Percentiles rank a stretch among this genome's conserved stretches.
phyloP scores from a whole-genome alignment of 2,888 invertebrate genomes.

The Aleiodes testaceus region DNA sequence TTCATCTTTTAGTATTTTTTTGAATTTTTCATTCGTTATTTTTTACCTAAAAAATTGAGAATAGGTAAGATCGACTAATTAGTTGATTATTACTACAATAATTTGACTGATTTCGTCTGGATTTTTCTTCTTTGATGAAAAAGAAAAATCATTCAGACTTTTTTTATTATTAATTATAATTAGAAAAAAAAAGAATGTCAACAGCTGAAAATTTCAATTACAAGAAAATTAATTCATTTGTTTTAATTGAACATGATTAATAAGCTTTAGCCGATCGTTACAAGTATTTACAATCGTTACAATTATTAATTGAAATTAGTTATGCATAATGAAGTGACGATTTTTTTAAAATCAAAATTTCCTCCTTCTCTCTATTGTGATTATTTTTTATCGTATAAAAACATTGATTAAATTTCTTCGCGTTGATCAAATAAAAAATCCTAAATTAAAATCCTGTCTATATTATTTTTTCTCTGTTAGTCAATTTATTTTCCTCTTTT shows the following conservation, averaged over 20 bases:
- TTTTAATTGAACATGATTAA: neutral
- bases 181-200: neutral
- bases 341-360: too few relatives aligned
- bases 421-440: conserved; percentile 11
- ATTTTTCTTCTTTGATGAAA: conserved; percentile 25
- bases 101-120: conserved; percentile 48
- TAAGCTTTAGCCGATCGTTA: neutral
- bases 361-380: neutral
- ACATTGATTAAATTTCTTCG: neutral
- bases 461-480: conserved; percentile 5
- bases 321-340: too few relatives aligned
- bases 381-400: conserved; percentile 9
- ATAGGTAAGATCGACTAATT: conserved; percentile 35
- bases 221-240: neutral
- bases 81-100: conserved; percentile 48
- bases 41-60: conserved; percentile 6
- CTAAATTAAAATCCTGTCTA: conserved; percentile 29
- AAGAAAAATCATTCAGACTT: conserved; percentile 1
- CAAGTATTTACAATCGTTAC: conserved; percentile 11
- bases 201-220: neutral
- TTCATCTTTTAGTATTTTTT: conserved; percentile 42
- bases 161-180: neutral
- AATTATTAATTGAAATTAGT: too few relatives aligned
- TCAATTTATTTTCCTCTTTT: too few relatives aligned
- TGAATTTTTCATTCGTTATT: conserved; percentile 28